Evolutionary conservation across 2,888 invertebrate species (phyloP).

Genomic region (Rotaria magnacalcarata): DNA sequence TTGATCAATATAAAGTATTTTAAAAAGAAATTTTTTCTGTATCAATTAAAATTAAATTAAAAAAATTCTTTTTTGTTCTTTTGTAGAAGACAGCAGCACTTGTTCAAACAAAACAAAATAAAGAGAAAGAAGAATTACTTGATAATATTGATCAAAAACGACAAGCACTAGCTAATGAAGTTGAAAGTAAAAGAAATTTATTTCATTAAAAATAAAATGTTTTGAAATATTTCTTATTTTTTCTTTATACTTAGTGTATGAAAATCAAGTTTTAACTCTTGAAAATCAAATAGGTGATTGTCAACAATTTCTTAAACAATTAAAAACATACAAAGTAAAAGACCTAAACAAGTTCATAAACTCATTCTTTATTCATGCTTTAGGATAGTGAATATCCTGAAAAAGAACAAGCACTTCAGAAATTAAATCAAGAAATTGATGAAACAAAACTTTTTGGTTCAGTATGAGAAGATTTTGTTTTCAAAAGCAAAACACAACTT

Average conservation of each 20-base stretch:
- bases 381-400: slow-evolving; percentile 35
- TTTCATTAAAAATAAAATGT: background rate
- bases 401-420: slow-evolving; percentile 14
- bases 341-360: background rate
- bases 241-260: background rate
- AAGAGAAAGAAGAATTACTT: slow-evolving; percentile 31
- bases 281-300: background rate
- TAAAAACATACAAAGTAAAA: slow-evolving; percentile 19
- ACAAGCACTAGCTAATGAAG: background rate
- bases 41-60: no score
- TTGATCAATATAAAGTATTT: slow-evolving; percentile 31
- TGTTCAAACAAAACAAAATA: slow-evolving; percentile 30
- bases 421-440: slow-evolving; percentile 16
- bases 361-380: background rate
- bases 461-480: background rate
- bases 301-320: slow-evolving; percentile 11
- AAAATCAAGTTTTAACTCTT: background rate
- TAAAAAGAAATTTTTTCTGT: no score
- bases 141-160: background rate
- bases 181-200: background rate
- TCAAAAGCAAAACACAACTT: background rate
- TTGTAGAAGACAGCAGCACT: background rate
- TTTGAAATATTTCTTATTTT: background rate
- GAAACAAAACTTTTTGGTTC: slow-evolving; percentile 14
- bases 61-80: background rate